Conservation (phyloP, 2,797 vertebrate species). For the Cichlasoma orientale region DNA sequence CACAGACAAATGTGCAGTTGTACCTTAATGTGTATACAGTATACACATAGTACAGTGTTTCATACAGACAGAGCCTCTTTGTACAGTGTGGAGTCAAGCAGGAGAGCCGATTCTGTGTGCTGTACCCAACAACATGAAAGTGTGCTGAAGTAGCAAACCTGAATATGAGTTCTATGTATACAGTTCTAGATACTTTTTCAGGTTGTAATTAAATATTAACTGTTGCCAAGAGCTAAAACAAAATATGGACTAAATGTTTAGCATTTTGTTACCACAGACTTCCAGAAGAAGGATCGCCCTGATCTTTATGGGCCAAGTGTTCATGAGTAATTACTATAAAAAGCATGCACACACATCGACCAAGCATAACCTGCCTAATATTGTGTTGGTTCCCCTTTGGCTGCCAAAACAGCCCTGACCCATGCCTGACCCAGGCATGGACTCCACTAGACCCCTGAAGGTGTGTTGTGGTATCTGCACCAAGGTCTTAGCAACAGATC, state of each 20-base stretch:
- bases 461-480: too few species aligned
- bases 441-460: too few species aligned
- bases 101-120: conserved; percentile 8
- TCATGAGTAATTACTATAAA: not conserved
- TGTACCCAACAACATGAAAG: not conserved
- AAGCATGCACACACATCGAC: too few species aligned
- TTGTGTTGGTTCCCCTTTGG: too few species aligned
- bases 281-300: not conserved
- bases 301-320: not conserved
- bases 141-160: not conserved
- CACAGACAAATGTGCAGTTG: conserved; percentile 16
- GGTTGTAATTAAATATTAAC: not conserved
- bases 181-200: conserved; percentile 1
- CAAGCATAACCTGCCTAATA: too few species aligned
- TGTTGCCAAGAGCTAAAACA: not conserved
- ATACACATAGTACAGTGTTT: conserved; percentile 39
- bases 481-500: too few species aligned
- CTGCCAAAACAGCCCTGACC: too few species aligned
- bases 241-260: conserved; percentile 1
- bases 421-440: too few species aligned
- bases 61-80: conserved; percentile 55
- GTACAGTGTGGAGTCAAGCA: conserved; percentile 42
- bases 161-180: not conserved
- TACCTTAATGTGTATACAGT: conserved; percentile 37
- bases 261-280: conserved; percentile 4